Percentiles rank a stretch among this genome's conserved stretches.
phyloP scores from a whole-genome alignment of 2,888 invertebrate species.

The Melinaea menophilus region DNA sequence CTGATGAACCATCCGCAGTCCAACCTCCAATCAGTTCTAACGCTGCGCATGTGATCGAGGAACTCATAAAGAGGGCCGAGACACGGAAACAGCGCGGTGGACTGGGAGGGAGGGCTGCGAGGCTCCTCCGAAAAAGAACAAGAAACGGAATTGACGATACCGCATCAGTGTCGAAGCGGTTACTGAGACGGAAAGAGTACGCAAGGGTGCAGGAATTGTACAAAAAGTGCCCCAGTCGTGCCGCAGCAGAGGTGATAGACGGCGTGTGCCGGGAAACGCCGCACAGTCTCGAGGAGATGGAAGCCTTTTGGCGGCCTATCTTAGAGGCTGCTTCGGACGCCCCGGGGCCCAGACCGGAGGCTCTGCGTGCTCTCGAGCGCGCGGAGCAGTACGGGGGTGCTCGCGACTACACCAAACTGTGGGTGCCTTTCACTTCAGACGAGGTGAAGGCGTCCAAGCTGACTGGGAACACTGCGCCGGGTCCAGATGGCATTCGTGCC shows the following conservation, averaged over 20 bases:
- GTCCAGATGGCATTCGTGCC: conserved; percentile 34
- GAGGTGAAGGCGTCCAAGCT: conserved; percentile 27
- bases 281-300: conserved; percentile 28
- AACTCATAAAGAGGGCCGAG: conserved; percentile 14
- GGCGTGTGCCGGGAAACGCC: conserved; percentile 20
- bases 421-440: conserved; percentile 26
- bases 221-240: conserved; percentile 23
- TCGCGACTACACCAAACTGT: conserved; percentile 14
- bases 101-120: conserved; percentile 11
- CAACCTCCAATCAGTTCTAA: background rate
- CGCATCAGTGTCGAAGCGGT: conserved; percentile 8
- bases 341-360: conserved; percentile 14
- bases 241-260: conserved; percentile 27
- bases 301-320: conserved; percentile 13
- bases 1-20: too few relatives aligned
- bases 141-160: background rate
- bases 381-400: conserved; percentile 8
- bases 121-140: background rate
- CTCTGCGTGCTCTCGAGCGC: conserved; percentile 8
- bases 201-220: conserved; percentile 29
- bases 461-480: conserved; percentile 29
- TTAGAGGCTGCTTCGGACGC: conserved; percentile 9
- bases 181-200: conserved; percentile 28
- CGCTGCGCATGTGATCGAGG: conserved; percentile 2
- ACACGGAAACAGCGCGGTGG: background rate